Base-by-base conservation (phyloP, 2,888 invertebrate species). In the Catocala sponsa region DNA sequence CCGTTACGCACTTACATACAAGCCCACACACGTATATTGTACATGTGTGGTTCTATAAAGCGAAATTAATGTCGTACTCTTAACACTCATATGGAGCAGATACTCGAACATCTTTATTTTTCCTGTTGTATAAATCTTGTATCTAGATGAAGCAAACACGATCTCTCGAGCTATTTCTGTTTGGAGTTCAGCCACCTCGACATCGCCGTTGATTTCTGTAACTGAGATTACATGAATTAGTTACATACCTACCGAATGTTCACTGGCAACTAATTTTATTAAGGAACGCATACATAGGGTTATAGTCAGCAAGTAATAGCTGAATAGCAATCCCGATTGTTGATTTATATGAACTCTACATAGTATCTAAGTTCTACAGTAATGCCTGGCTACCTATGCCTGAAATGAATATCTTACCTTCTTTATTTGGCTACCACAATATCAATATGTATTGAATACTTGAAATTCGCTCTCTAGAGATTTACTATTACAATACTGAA, bases 121-220 rank as follows among this genome's bases (percentile, higher is more conserved):
- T 64, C 61, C 48, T 69, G 65, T 68, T 70, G 71, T 74, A 72
- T 82, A 85, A 82, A 84, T 75, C 74, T 80, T 82, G 81, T 80
- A 58, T 64, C 65, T 65, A 79, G 72, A 78, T 80, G 83, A 81
- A 82, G 81, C 83, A 82, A 81, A 86, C 80, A 75, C 80, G 78
- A 83, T 84, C 83, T 83, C 77, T 82, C 69, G 77, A 77, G 84
- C 86, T 92, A 92, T 92, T 92, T 91, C 79, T 81, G 88, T 86
- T 80, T 81, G 52, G 84, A 84, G 93, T 92, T 93, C 91, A 91
- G 80, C 87, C 81, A 92, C 91, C 92, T 85, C 86, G 70, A 76
- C 74, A 76, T 72, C 78, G 81, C 76, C 78, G 80, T 83, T 81
- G 82, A 82, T 88, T 89, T 88, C 87, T 86, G 86, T 87, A 83